Evolutionary conservation across 2,797 vertebrate genomes (phyloP).

Genomic region (Vultur gryphus): DNA sequence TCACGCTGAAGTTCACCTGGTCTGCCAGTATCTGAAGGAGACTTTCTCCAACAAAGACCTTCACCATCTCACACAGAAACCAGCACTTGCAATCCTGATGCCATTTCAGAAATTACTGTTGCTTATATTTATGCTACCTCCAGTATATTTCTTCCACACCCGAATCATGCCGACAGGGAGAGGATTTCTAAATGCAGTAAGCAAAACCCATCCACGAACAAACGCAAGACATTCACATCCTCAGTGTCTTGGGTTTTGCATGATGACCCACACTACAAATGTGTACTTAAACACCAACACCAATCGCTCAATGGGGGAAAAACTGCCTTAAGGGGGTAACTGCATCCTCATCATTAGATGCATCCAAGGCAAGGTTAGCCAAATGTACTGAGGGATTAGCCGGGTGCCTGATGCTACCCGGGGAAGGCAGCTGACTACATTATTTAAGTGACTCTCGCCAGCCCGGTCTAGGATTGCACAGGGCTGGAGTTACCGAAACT

Average conservation of each 20-base stretch:
- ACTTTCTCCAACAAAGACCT: not conserved
- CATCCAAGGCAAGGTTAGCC: not conserved
- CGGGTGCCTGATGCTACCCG: not conserved
- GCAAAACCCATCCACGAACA: not conserved
- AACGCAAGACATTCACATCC: accelerated
- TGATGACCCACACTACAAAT: accelerated
- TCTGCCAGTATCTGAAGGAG: not conserved
- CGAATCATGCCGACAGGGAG: not conserved
- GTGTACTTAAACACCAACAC: accelerated
- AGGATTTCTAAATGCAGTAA: not conserved
- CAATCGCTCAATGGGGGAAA: accelerated
- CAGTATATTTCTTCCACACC: not conserved
- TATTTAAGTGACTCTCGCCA: not conserved
- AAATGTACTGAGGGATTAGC: not conserved
- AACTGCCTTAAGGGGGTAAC: accelerated
- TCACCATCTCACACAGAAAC: not conserved
- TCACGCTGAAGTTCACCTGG: not conserved
- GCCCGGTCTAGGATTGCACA: not conserved
- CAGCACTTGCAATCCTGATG: not conserved
- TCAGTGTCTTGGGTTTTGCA: accelerated
- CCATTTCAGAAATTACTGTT: not conserved
- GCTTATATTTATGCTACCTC: not conserved
- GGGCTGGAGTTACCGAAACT: not conserved
- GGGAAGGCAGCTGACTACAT: not conserved
- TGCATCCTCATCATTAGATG: accelerated